Percentiles rank a stretch among this genome's conserved stretches.
Evolutionary conservation across 2,113 vertebrate genomes (phyloP).

Genomic region (Delphinapterus leucas): DNA sequence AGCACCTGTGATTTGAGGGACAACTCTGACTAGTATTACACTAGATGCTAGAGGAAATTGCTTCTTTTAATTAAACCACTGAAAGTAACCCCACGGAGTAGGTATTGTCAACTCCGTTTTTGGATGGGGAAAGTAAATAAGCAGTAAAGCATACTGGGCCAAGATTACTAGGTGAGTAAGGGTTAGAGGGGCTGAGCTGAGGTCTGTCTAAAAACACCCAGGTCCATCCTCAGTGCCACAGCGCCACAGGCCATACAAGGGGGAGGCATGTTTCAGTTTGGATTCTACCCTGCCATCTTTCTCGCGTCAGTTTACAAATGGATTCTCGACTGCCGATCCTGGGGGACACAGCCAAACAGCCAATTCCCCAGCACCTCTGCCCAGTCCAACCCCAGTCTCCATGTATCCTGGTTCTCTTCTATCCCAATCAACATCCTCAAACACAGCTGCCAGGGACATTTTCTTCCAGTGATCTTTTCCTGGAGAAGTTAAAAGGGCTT

Average conservation of each 20-base stretch:
- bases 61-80: background rate
- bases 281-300: background rate
- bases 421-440: background rate
- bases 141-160: background rate
- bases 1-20: background rate
- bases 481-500: background rate
- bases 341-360: background rate
- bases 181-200: background rate
- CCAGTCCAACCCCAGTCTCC: background rate
- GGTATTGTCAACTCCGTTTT: background rate
- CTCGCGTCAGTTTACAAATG: background rate
- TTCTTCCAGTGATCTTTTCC: background rate
- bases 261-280: background rate
- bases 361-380: background rate
- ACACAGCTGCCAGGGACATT: background rate
- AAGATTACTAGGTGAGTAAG: background rate
- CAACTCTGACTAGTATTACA: background rate
- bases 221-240: background rate
- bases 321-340: background rate
- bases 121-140: background rate
- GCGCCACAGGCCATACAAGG: accelerated
- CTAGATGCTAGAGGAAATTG: background rate
- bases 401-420: background rate
- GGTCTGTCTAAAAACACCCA: background rate
- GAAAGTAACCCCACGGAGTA: background rate